phyloP scores from a whole-genome alignment of 1,140 invertebrate genomes.

The Drusus annulatus region DNA sequence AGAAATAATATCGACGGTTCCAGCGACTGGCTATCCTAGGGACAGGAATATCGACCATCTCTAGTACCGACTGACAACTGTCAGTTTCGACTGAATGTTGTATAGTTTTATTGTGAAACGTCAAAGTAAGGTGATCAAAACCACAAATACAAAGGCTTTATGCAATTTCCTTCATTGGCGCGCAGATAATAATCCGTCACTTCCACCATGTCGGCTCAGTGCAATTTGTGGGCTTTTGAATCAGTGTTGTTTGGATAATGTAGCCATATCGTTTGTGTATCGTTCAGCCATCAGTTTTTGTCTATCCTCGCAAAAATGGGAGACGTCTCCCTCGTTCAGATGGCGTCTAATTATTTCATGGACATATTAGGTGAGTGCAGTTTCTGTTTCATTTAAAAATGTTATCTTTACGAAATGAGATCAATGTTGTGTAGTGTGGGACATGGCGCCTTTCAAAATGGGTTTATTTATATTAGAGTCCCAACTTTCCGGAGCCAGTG shows the following conservation, averaged over 20 bases:
- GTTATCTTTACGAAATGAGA: too few species aligned
- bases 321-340: conserved; percentile 3
- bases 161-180: conserved; percentile 15
- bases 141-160: conserved; percentile 6
- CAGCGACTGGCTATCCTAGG: too few species aligned
- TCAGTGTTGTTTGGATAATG: neutral
- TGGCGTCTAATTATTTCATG: conserved; percentile 37
- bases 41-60: too few species aligned
- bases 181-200: too few species aligned
- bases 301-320: neutral
- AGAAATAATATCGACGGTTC: too few species aligned
- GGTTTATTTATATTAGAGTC: too few species aligned
- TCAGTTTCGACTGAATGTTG: conserved; percentile 8
- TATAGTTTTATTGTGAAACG: conserved; percentile 3
- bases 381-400: too few species aligned
- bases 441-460: too few species aligned
- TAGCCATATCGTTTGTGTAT: too few species aligned
- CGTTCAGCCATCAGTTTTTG: too few species aligned
- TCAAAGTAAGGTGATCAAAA: conserved; percentile 28
- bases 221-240: conserved; percentile 2
- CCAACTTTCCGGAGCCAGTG: too few species aligned
- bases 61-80: neutral
- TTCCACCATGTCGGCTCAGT: neutral
- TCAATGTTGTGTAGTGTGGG: too few species aligned
- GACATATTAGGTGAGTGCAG: conserved; percentile 38